Evolutionary conservation across 2,888 invertebrate species (phyloP).

Genomic region (Agriopis leucophaearia): DNA sequence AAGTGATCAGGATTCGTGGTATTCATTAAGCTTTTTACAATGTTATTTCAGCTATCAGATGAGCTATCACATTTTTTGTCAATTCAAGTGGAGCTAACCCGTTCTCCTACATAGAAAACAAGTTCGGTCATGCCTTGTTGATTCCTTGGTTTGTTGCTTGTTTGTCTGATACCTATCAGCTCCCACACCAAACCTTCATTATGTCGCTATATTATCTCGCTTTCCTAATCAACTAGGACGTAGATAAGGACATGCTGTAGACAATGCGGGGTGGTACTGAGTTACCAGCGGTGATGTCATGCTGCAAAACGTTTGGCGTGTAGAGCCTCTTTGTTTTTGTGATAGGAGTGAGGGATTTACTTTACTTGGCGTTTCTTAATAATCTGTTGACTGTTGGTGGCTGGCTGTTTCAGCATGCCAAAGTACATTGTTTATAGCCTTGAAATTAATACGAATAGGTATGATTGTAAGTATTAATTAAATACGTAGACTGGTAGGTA

Average conservation of each 20-base stretch:
- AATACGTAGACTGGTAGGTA: too few species aligned
- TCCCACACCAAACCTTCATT: slow-evolving; percentile 33
- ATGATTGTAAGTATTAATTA: too few species aligned
- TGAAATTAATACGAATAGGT: too few species aligned
- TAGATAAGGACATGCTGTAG: slow-evolving; percentile 36
- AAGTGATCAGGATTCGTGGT: too few species aligned
- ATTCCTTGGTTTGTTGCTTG: slow-evolving; percentile 19
- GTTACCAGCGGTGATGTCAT: slow-evolving; percentile 44
- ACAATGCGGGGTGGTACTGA: slow-evolving; percentile 27
- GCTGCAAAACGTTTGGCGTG: slow-evolving; percentile 40
- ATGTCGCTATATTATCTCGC: slow-evolving; percentile 21
- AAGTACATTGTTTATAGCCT: neutral
- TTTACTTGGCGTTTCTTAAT: slow-evolving; percentile 22
- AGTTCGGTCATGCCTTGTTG: slow-evolving; percentile 43
- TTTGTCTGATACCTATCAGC: slow-evolving; percentile 31
- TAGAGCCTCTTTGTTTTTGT: slow-evolving; percentile 44
- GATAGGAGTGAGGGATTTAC: slow-evolving; percentile 40
- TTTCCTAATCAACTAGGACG: slow-evolving; percentile 37
- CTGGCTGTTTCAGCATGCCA: neutral
- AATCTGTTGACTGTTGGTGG: slow-evolving; percentile 33
- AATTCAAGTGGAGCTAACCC: slow-evolving; percentile 13
- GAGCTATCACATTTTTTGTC: too few species aligned
- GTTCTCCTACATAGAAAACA: slow-evolving; percentile 39
- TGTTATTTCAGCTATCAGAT: too few species aligned
- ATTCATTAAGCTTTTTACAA: too few species aligned